Conservation (phyloP, 1,140 invertebrate species). For the Metaphire vulgaris region DNA sequence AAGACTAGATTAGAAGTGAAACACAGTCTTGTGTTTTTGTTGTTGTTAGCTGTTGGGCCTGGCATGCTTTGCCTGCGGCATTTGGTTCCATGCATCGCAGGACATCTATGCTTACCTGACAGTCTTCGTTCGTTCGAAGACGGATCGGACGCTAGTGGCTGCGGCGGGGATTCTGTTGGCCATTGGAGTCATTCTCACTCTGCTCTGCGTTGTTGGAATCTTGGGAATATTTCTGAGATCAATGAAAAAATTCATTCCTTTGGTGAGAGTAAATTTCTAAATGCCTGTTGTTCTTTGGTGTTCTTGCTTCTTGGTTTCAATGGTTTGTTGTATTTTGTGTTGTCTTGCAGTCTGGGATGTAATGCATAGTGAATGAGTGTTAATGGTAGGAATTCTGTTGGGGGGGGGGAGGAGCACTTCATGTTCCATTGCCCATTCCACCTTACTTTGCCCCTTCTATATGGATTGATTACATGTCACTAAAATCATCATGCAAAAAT, state of each 20-base stretch:
- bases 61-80: slow-evolving; percentile 22
- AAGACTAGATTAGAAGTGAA: too few species aligned
- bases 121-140: slow-evolving; percentile 13
- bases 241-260: background rate
- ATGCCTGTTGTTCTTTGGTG: background rate
- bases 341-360: too few species aligned
- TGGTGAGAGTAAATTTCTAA: background rate
- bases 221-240: background rate
- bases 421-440: too few species aligned
- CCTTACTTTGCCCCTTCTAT: too few species aligned
- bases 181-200: slow-evolving; percentile 17
- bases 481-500: too few species aligned
- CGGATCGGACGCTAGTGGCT: slow-evolving; percentile 17
- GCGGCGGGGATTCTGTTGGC: slow-evolving; percentile 20
- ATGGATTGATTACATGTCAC: too few species aligned
- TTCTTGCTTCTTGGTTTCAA: background rate
- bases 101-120: slow-evolving; percentile 26
- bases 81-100: slow-evolving; percentile 27
- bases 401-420: too few species aligned
- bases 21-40: background rate
- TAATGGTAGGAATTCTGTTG: too few species aligned
- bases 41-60: slow-evolving; percentile 21
- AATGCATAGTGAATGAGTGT: too few species aligned
- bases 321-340: background rate
- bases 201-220: slow-evolving; percentile 21